Evolutionary conservation across 2,888 invertebrate species (phyloP).

Genomic region (Amaurobius ferox): DNA sequence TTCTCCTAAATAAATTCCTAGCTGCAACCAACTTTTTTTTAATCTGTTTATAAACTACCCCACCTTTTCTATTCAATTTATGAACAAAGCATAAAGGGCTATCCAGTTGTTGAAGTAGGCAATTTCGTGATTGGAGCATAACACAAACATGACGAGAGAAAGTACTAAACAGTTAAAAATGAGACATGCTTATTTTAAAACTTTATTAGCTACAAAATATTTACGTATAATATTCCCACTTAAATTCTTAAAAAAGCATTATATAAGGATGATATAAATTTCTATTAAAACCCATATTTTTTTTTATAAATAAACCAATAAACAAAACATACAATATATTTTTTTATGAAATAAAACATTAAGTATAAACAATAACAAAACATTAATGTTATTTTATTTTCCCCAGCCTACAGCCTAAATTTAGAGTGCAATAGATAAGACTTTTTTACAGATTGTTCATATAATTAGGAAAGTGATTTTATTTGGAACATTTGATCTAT

Average conservation of each 20-base stretch:
- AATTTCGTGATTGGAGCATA: too few species aligned
- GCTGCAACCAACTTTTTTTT: too few species aligned
- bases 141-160: too few species aligned
- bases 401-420: conserved; percentile 46
- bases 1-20: too few species aligned
- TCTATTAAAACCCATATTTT: background rate
- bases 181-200: background rate
- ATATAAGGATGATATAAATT: background rate
- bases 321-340: background rate
- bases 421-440: too few species aligned
- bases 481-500: background rate
- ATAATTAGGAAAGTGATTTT: background rate
- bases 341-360: background rate
- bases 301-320: background rate
- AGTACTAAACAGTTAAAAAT: too few species aligned
- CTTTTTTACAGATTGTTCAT: background rate
- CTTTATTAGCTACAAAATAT: conserved; percentile 4
- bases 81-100: too few species aligned
- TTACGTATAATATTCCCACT: background rate
- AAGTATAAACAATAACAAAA: background rate
- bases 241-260: background rate
- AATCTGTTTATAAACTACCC: too few species aligned
- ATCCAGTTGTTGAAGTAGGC: too few species aligned
- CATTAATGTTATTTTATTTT: too few species aligned
- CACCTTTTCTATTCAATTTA: too few species aligned